These are phyloP conservation scores for Drosophila testacea DNA, from an alignment of 2,888 invertebrate genomes.

Conservation along the genomic window DNA sequence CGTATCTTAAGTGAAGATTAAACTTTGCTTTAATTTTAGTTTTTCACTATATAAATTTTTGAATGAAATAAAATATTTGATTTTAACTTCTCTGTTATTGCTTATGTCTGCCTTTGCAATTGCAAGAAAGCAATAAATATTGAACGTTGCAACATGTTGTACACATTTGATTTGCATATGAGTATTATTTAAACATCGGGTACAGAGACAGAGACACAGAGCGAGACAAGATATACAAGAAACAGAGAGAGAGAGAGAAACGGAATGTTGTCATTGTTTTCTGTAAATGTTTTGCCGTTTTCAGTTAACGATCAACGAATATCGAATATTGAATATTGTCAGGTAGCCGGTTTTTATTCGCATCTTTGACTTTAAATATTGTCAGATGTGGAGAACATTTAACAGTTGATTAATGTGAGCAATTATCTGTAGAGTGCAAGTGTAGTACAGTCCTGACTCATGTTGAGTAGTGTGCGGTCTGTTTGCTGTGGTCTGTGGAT, in stretches of 20 bases:
- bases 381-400: background rate
- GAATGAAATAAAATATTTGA: background rate
- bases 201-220: background rate
- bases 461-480: conserved; percentile 30
- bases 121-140: conserved; percentile 9
- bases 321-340: conserved; percentile 6
- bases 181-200: background rate
- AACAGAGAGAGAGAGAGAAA: background rate
- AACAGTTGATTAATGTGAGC: conserved; percentile 7
- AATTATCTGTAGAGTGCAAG: conserved; percentile 18
- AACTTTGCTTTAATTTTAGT: background rate
- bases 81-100: background rate
- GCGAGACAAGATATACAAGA: background rate
- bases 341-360: conserved; percentile 15
- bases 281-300: conserved; percentile 13
- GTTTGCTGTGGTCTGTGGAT: conserved; percentile 7
- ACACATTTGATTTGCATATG: conserved; percentile 8
- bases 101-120: conserved; percentile 9
- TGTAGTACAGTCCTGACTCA: conserved; percentile 24
- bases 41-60: background rate
- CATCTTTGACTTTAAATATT: conserved; percentile 2
- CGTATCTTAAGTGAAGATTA: background rate
- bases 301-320: background rate
- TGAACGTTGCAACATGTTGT: conserved; percentile 3
- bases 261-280: conserved; percentile 11